phyloP scores from a whole-genome alignment of 2,888 invertebrate species.

The Germaria angustata region DNA sequence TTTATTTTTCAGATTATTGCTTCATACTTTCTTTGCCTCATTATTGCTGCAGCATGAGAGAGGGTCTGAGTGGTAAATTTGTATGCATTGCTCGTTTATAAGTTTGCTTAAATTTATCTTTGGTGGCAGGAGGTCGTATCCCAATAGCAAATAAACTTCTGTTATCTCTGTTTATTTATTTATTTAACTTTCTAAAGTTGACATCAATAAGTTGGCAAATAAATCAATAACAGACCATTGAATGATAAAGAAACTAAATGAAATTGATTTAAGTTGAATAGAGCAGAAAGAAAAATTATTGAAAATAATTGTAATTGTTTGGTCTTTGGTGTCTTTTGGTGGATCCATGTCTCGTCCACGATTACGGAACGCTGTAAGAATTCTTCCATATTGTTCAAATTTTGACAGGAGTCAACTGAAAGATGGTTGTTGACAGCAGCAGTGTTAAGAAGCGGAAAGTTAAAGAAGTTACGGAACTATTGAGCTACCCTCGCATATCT shows the following conservation, averaged over 20 bases:
- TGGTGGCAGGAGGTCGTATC: background rate
- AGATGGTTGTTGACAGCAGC: too few relatives aligned
- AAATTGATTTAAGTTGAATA: background rate
- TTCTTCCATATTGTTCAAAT: too few relatives aligned
- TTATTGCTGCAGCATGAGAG: background rate
- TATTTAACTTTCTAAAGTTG: constrained; percentile 31
- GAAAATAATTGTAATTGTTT: too few relatives aligned
- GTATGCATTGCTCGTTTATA: background rate
- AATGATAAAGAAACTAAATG: background rate
- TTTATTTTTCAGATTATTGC: background rate
- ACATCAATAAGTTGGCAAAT: constrained; percentile 13
- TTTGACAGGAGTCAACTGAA: too few relatives aligned
- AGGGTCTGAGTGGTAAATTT: background rate
- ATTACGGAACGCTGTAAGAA: too few relatives aligned
- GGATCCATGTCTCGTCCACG: too few relatives aligned
- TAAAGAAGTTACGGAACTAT: too few relatives aligned
- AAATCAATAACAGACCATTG: constrained; percentile 25
- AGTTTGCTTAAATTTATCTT: background rate
- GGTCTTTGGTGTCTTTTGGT: too few relatives aligned
- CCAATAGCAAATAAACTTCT: constrained; percentile 23
- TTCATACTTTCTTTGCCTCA: background rate
- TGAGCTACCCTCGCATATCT: too few relatives aligned
- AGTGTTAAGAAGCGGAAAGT: too few relatives aligned
- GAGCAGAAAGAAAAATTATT: too few relatives aligned
- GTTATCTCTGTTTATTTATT: constrained; percentile 1